Base-by-base conservation (phyloP, 2,113 vertebrate species). In the Phycodurus eques region DNA sequence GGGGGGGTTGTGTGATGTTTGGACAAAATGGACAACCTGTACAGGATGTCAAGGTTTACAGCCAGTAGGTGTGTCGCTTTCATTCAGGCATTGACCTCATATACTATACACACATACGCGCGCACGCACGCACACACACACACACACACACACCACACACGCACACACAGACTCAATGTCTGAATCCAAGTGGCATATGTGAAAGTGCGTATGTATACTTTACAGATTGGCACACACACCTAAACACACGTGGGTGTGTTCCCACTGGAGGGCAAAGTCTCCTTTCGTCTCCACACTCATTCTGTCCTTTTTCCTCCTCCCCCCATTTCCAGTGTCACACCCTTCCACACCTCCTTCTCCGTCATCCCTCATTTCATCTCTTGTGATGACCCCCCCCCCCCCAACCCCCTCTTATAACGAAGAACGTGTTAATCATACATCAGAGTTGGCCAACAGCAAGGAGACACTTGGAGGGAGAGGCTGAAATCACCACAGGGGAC, bases 11-110 rank as follows among this genome's bases (percentile, higher is more conserved):
- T 71, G 75, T 79, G 75, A 73, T 92, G 89, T 91, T 91, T 90
- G 89, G 89, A 93, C 89, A 91, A 91, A 90, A 80, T 15, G 84
- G 89, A 91, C 88, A 88, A 85, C 86, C 85, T 73, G 85, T 88
- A 89, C 91, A 93, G 92, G 91, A 94, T 93, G 91, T 90, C 80
- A 86, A 92, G 91, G 88, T 92, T 89, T 90, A 72, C 88, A 86
- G 88, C 85, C 90, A 86, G 87, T 92, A 91, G 91, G 90, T 92
- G 90, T 92, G 90, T 92, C 89, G 75, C 83, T 83, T 88, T 90
- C 80, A 90, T 87, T 57, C 65, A 84, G 78, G 79, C 67, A 72
- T 85, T 61, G 59, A 88, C 76, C 75, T 64, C 51, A 77, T 78
- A 80, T 31, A 81, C 59, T 53, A 17, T 63, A 72, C 62, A 53